These are phyloP conservation scores for Lysandra bellargus DNA, from an alignment of 2,888 invertebrate species.

Conservation along the genomic window DNA sequence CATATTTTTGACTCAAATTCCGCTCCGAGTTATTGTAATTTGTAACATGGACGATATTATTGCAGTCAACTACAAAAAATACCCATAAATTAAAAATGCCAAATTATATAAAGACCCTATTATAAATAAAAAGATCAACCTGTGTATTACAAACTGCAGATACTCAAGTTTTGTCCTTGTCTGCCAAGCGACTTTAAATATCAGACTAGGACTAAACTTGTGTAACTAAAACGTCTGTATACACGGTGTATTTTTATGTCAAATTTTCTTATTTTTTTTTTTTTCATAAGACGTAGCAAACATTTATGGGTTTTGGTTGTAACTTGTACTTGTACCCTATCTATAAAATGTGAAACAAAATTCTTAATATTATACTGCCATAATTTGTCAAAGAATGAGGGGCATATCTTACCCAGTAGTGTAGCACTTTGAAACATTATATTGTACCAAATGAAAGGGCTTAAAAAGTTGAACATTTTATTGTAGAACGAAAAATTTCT, in stretches of 20 bases:
- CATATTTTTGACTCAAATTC: not conserved
- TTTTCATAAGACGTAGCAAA: not conserved
- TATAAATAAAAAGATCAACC: no score
- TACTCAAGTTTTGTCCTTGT: no score
- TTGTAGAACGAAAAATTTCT: no score
- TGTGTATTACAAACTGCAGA: no score
- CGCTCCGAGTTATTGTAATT: not conserved
- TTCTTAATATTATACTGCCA: not conserved
- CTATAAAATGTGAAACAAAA: not conserved
- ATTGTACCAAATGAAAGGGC: no score
- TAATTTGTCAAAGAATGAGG: not conserved
- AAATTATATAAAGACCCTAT: not conserved
- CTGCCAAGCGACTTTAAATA: no score
- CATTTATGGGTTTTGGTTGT: not conserved
- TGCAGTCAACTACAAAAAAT: not conserved
- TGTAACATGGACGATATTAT: not conserved
- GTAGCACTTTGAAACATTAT: no score
- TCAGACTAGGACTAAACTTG: no score
- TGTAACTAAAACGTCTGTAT: no score
- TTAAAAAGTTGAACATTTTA: no score
- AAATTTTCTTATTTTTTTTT: not conserved
- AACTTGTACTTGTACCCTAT: not conserved
- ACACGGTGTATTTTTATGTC: not conserved
- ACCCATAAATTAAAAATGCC: not conserved
- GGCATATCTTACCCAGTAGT: no score